These are phyloP conservation scores for Hydra vulgaris DNA, from an alignment of 30 jellyfish, hydroid and myxozoan genomes.

Conservation along the genomic window DNA sequence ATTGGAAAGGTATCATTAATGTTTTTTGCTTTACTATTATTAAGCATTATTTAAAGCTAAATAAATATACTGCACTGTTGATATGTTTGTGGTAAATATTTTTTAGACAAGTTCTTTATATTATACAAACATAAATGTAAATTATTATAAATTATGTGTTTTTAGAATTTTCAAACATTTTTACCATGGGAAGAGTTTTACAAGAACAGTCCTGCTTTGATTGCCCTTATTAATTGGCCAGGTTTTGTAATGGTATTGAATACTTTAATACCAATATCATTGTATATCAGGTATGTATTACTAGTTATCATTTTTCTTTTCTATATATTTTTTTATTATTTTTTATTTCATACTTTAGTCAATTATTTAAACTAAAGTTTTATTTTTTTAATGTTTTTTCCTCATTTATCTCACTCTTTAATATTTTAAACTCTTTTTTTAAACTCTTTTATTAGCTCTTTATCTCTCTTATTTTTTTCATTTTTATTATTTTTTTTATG, in stretches of 20 bases:
- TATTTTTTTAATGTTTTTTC: no score
- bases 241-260: constrained; percentile 95
- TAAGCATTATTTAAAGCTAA: background rate
- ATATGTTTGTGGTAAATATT: no score
- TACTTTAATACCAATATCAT: constrained; percentile 87
- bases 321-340: background rate
- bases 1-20: constrained; percentile 67
- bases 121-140: no score
- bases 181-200: constrained; percentile 83
- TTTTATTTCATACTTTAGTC: background rate
- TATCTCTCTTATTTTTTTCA: no score
- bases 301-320: background rate
- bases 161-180: constrained; percentile 51
- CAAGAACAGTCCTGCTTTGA: constrained; percentile 67
- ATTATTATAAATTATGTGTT: background rate
- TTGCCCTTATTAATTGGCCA: constrained; percentile 93
- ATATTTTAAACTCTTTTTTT: no score
- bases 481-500: no score
- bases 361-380: background rate
- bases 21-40: background rate
- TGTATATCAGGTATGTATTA: constrained; percentile 68
- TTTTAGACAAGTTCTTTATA: no score
- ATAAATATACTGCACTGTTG: background rate
- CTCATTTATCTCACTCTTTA: no score
- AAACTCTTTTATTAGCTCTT: no score